Evolutionary conservation across 1,140 invertebrate genomes (phyloP), one percentile per base, ranked within the genome.

Genomic region (Mesaphorura yosii): DNA sequence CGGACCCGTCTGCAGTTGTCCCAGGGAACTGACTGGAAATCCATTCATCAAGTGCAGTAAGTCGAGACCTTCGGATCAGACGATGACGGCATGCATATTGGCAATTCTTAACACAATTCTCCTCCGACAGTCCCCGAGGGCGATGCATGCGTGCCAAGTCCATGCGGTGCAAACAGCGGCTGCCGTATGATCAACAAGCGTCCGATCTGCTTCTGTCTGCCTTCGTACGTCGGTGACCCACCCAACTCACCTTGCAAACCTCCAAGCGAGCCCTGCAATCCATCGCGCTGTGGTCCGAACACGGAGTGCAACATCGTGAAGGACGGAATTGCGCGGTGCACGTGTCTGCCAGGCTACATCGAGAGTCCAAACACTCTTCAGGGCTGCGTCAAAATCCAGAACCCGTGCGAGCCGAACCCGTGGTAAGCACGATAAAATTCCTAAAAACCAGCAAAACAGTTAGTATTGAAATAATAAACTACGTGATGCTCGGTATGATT

Each of bases 11-110:
- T 83, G 80, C 64, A 77, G 77, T 19, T 83, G 80, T n/a, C n/a
- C n/a, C 0, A 86, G 86, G 67, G 86, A 86, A 59, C 73, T 85
- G 48, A 91, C 87, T 12, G 88, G 88, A 69, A 89, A 90, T 77
- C 88, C 88, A 14, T 91, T 90, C 65, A 79, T 84, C 56, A 85
- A 83, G 71, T 91, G 87, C 75, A 87, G 86, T 90, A 79, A n/a
- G n/a, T n/a, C 25, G 10, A 39, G n/a, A 17, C 20, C 6, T 34
- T n/a, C n/a, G n/a, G n/a, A n/a, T n/a, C n/a, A n/a, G n/a, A n/a
- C n/a, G n/a, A n/a, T n/a, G n/a, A n/a, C n/a, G n/a, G n/a, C n/a
- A n/a, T n/a, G n/a, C n/a, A n/a, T n/a, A n/a, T n/a, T n/a, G n/a
- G n/a, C n/a, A n/a, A n/a, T n/a, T n/a, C n/a, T n/a, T n/a, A n/a